These are phyloP conservation scores for Clanis bilineata DNA, from an alignment of 2,888 invertebrate genomes.

Conservation along the genomic window DNA sequence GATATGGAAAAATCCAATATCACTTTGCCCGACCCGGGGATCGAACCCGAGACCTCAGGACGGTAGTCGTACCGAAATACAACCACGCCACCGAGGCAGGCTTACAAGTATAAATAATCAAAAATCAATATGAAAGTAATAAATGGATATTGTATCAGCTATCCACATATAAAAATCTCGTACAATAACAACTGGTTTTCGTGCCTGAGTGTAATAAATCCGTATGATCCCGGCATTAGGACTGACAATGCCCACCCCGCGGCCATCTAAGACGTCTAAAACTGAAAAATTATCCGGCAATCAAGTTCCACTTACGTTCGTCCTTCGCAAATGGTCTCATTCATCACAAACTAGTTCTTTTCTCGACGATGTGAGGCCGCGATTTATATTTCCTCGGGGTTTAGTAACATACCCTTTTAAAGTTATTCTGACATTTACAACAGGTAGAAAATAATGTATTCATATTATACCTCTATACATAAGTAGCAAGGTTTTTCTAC, in stretches of 20 bases:
- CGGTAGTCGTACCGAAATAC: no score
- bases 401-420: not conserved
- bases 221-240: constrained; percentile 10
- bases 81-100: no score
- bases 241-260: constrained; percentile 13
- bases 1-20: no score
- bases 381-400: not conserved
- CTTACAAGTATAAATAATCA: no score
- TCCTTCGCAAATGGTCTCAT: constrained; percentile 34
- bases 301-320: constrained; percentile 32
- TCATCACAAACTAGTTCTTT: constrained; percentile 25
- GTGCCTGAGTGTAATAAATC: constrained; percentile 14
- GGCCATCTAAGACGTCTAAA: not conserved
- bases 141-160: no score
- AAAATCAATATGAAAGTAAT: no score
- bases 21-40: no score
- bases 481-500: no score
- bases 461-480: no score
- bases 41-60: no score
- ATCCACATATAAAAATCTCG: not conserved
- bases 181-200: not conserved
- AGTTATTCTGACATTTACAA: not conserved
- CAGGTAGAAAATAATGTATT: not conserved
- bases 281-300: constrained; percentile 27
- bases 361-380: not conserved